Conservation (phyloP, 2,113 vertebrate species). For the Narcine bancroftii region DNA sequence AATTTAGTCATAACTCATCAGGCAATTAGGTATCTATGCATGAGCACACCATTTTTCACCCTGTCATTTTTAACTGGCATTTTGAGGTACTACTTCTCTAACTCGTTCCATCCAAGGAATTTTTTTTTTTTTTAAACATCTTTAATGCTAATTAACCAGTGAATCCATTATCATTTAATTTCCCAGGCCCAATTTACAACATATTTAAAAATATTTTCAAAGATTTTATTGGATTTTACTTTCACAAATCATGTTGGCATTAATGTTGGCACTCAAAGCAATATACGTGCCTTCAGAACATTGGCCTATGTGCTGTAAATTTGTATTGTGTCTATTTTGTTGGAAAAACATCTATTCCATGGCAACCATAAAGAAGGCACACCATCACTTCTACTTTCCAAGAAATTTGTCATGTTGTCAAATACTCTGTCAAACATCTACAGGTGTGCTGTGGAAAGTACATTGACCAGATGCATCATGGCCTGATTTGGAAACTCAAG, state of each 20-base stretch:
- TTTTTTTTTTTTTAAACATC: neutral
- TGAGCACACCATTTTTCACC: neutral
- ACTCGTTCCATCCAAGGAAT: neutral
- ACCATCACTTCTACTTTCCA: too few relatives aligned
- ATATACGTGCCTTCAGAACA: neutral
- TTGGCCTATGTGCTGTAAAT: neutral
- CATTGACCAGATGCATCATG: too few relatives aligned
- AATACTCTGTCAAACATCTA: too few relatives aligned
- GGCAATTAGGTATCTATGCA: neutral
- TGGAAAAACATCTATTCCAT: too few relatives aligned
- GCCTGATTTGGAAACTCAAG: too few relatives aligned
- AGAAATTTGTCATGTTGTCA: too few relatives aligned
- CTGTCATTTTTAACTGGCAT: neutral
- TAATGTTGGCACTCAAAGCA: neutral
- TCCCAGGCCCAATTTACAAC: neutral
- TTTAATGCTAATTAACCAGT: neutral
- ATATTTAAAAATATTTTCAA: neutral
- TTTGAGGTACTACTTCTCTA: neutral
- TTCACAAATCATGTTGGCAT: neutral
- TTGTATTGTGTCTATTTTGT: neutral
- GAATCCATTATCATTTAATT: neutral
- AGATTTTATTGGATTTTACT: neutral
- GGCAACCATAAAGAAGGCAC: too few relatives aligned
- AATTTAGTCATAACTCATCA: neutral
- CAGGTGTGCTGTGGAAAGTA: too few relatives aligned